Evolutionary conservation across 2,113 vertebrate genomes (phyloP).

Genomic region (Crocuta crocuta): DNA sequence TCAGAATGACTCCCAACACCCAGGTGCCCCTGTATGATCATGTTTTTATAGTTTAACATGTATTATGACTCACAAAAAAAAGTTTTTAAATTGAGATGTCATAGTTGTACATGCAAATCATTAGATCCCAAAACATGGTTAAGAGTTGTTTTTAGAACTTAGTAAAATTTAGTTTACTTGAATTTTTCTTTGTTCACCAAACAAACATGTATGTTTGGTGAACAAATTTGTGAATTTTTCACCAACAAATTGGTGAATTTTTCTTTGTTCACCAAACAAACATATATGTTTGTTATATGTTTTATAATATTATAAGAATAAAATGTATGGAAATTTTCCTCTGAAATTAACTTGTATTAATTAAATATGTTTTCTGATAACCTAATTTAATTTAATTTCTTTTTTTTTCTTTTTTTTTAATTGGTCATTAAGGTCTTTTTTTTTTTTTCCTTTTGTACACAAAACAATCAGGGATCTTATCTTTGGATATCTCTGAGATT

Average conservation of each 20-base stretch:
- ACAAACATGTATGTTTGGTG: background rate
- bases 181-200: background rate
- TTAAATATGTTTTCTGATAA: background rate
- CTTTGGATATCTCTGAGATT: slow-evolving; percentile 61
- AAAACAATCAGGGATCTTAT: slow-evolving; percentile 63
- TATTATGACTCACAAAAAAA: background rate
- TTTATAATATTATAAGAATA: background rate
- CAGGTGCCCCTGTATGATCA: too few species aligned
- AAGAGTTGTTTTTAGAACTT: slow-evolving; percentile 1
- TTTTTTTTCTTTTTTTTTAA: slow-evolving; percentile 25
- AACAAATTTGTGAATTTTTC: too few species aligned
- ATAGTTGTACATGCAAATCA: background rate
- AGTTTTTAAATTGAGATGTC: background rate
- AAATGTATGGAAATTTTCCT: background rate
- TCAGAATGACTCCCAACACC: too few species aligned
- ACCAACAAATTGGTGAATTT: too few species aligned
- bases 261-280: background rate
- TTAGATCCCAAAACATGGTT: background rate
- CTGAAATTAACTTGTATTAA: background rate
- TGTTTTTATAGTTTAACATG: background rate
- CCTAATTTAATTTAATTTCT: background rate
- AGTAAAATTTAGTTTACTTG: background rate
- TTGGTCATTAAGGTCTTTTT: slow-evolving; percentile 49
- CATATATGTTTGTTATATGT: too few species aligned
- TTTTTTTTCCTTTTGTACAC: slow-evolving; percentile 80